These are phyloP conservation scores for Coregonus sp. DNA, from an alignment of 2,797 vertebrate genomes.

Conservation along the genomic window DNA sequence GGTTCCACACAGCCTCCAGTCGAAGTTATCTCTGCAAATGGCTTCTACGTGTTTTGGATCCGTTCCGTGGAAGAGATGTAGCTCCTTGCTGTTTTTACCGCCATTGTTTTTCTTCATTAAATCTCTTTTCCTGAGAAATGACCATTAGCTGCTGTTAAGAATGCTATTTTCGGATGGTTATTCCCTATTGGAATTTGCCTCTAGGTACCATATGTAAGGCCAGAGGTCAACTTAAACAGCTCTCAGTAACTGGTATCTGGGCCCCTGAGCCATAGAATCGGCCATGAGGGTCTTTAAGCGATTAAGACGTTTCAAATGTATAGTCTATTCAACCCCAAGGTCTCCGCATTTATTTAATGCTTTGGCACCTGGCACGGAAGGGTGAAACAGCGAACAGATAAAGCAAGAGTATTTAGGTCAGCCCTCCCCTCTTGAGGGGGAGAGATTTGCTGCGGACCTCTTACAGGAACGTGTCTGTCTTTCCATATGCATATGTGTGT, in stretches of 20 bases:
- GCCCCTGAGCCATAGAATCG: no score
- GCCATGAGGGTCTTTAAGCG: no score
- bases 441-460: not conserved
- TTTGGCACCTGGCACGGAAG: not conserved
- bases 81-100: conserved; percentile 70
- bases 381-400: no score
- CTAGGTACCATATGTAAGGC: no score
- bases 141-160: not conserved
- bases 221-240: no score
- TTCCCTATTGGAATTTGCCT: no score
- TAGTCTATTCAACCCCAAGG: no score
- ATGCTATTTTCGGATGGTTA: not conserved
- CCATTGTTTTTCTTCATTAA: conserved; percentile 82
- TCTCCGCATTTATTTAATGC: not conserved
- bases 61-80: conserved; percentile 88
- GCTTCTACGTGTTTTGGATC: conserved; percentile 66
- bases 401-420: no score
- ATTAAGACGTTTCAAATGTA: no score
- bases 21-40: conserved; percentile 89
- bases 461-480: not conserved
- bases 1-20: conserved; percentile 89
- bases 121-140: conserved; percentile 80
- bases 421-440: not conserved
- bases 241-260: no score
- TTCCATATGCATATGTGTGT: no score